These are phyloP conservation scores for Microtus richardsoni DNA, from an alignment of 2,113 vertebrate genomes.

Conservation along the genomic window DNA sequence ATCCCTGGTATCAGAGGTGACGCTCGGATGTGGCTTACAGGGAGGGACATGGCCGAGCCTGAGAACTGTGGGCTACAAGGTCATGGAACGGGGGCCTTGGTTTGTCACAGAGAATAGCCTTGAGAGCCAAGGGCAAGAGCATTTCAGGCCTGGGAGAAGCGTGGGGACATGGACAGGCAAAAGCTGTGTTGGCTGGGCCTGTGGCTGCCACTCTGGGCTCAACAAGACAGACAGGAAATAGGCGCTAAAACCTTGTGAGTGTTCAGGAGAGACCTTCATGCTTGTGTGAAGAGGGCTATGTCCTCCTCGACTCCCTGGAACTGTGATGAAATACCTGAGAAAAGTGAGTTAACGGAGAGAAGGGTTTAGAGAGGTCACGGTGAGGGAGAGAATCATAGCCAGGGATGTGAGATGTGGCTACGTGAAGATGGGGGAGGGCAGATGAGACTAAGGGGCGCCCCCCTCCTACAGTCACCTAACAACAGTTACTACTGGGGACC, in stretches of 20 bases:
- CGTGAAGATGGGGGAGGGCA: background rate
- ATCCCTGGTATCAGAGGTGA: background rate
- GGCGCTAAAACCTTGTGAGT: background rate
- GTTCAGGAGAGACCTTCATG: background rate
- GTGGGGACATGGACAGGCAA: background rate
- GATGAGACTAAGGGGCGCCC: background rate
- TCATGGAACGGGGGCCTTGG: background rate
- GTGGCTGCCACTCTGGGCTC: background rate
- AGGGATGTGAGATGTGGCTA: background rate
- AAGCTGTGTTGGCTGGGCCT: background rate
- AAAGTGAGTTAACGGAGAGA: background rate
- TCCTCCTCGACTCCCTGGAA: background rate
- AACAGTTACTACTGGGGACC: background rate
- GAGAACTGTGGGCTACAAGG: background rate
- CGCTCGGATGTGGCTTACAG: background rate
- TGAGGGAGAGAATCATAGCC: background rate
- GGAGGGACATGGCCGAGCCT: background rate
- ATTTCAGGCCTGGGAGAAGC: background rate
- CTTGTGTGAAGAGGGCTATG: background rate
- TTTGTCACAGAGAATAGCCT: too few relatives aligned
- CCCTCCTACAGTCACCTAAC: background rate
- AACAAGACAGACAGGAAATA: background rate
- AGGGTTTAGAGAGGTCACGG: background rate
- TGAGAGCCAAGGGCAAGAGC: background rate
- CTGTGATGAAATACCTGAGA: background rate